Percentiles rank a stretch among this genome's conserved stretches.
Evolutionary conservation across 2,113 vertebrate species (phyloP).

Genomic region (Bubalus kerabau): DNA sequence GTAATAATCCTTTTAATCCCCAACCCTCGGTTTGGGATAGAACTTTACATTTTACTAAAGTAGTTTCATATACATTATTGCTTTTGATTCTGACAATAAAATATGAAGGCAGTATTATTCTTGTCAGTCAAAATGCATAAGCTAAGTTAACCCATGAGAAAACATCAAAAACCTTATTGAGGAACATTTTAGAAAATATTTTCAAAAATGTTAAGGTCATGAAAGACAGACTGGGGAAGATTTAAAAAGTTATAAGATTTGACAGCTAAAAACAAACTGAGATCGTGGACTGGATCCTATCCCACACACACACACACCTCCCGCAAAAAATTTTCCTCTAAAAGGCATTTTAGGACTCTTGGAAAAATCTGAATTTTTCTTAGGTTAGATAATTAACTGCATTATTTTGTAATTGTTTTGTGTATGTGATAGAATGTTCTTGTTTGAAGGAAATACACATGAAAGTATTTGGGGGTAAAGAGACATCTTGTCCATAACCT

Average conservation of each 20-base stretch:
- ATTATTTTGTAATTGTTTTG: neutral
- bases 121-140: neutral
- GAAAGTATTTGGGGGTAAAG: neutral
- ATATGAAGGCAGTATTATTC: neutral
- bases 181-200: neutral
- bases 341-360: neutral
- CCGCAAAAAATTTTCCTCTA: neutral
- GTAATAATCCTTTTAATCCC: neutral
- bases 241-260: neutral
- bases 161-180: neutral
- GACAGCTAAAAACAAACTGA: neutral
- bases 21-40: neutral
- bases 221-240: neutral
- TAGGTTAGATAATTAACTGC: neutral
- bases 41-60: constrained; percentile 25
- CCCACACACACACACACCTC: neutral
- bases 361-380: neutral
- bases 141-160: neutral
- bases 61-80: neutral
- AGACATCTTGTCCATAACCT: neutral
- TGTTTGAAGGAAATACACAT: neutral
- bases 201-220: neutral
- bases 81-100: constrained; percentile 1
- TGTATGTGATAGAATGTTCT: neutral
- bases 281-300: neutral